Evolutionary conservation across 2,888 invertebrate species (phyloP), one percentile per base, ranked within the genome.

Genomic region (Pristionchus entomophagus): DNA sequence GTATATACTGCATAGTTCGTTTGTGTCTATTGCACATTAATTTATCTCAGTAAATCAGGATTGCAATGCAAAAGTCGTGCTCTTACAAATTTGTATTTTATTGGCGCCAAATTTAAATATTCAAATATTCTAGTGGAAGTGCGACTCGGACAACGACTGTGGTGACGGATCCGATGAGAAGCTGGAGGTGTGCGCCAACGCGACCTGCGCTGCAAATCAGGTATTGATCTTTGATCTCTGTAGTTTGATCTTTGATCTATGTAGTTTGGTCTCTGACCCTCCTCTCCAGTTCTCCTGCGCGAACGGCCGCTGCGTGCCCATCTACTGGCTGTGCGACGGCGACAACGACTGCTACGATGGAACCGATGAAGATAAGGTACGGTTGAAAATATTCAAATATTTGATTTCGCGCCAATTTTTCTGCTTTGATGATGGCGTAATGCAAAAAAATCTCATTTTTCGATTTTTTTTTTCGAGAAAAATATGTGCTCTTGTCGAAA

Each of bases 121-220:
- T 53, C 22, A 4, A 53, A 59, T 59, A 3, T 35, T 69, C 38
- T 38, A 92, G 87, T 93, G 96, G 96, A 96, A 97, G 91, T 98
- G 97, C 95, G 97, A 98, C 95, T 97, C 97, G 94, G 97, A 97
- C 94, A 96, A 96, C 94, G 97, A 97, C 95, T 97, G 97, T 95
- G 97, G 97, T 89, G 96, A 96, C 93, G 97, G 96, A 81, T 96
- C 96, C 0, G 97, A 98, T 94, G 97, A 98, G 94, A 96, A 97
- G 80, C 59, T 91, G 10, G 91, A 92, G 69, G 26, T 92, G 26
- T 93, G 93, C 87, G 96, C 97, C 0, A 94, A 93, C 84, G 86
- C 89, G 41, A 97, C 97, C 0, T 98, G 98, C 91, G 97, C 97
- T 0, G 94, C 96, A 0, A 97, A 97, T 94, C 97, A 98, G 93